Evolutionary conservation across 2,113 vertebrate genomes (phyloP).

Genomic region (Cinclus mexicanus): DNA sequence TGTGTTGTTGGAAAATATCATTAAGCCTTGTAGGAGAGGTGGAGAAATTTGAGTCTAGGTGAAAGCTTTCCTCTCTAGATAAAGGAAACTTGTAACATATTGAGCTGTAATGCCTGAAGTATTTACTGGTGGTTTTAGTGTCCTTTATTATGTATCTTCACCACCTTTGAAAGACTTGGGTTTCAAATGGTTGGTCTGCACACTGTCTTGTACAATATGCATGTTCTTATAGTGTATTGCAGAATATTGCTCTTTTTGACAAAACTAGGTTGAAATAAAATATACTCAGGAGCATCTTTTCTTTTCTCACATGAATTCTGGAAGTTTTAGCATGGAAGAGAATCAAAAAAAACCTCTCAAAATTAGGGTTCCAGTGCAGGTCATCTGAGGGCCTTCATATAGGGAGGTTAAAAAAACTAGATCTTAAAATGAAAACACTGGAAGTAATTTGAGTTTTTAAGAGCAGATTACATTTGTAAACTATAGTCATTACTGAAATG

Average conservation of each 20-base stretch:
- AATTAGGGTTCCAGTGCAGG: neutral
- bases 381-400: neutral
- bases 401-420: neutral
- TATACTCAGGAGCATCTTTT: neutral
- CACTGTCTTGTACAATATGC: neutral
- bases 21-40: neutral
- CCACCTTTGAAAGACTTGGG: neutral
- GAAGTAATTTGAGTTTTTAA: neutral
- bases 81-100: neutral
- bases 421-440: neutral
- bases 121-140: neutral
- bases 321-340: neutral
- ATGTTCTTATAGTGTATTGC: fast-evolving
- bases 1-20: neutral
- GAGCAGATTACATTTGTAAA: neutral
- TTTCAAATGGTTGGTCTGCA: neutral
- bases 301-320: neutral
- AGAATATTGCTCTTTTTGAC: neutral
- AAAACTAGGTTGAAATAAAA: neutral
- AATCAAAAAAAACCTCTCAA: neutral
- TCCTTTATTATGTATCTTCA: neutral
- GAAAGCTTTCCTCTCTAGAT: neutral
- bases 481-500: neutral
- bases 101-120: neutral
- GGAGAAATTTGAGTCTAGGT: neutral